Conservation (phyloP, 1,140 invertebrate species). For the Drosophila nigromelanica region DNA sequence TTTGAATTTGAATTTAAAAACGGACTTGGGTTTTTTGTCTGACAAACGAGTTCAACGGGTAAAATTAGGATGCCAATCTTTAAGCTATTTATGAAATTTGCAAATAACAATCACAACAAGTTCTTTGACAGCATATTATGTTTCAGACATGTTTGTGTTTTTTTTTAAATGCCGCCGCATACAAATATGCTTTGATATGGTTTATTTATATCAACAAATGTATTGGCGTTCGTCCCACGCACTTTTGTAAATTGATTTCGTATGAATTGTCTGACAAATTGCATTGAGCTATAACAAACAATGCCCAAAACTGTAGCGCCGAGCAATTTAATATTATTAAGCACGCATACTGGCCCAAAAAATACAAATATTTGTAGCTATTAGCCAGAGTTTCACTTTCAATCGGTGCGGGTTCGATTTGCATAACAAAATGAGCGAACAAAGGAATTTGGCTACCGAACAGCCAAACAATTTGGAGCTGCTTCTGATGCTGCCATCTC, state of each 20-base stretch:
- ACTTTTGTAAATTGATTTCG: conserved; percentile 52
- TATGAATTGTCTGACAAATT: conserved; percentile 71
- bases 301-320: conserved; percentile 42
- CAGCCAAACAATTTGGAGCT: conserved; percentile 75
- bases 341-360: conserved; percentile 56
- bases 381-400: conserved; percentile 67
- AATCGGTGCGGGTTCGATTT: conserved; percentile 56
- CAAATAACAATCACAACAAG: conserved; percentile 43
- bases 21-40: conserved; percentile 49
- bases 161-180: conserved; percentile 22
- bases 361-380: conserved; percentile 38
- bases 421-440: conserved; percentile 80
- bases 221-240: conserved; percentile 50
- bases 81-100: conserved; percentile 38
- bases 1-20: conserved; percentile 53
- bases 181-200: conserved; percentile 37
- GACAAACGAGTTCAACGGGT: conserved; percentile 45
- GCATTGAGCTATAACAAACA: conserved; percentile 47
- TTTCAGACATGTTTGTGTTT: conserved; percentile 4
- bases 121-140: conserved; percentile 38
- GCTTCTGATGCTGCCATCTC: conserved; percentile 14
- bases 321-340: conserved; percentile 78
- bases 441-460: conserved; percentile 78
- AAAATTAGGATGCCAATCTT: conserved; percentile 38
- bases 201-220: conserved; percentile 33